Evolutionary conservation across 2,113 vertebrate genomes (phyloP).

Genomic region (Poeciliopsis prolifica): DNA sequence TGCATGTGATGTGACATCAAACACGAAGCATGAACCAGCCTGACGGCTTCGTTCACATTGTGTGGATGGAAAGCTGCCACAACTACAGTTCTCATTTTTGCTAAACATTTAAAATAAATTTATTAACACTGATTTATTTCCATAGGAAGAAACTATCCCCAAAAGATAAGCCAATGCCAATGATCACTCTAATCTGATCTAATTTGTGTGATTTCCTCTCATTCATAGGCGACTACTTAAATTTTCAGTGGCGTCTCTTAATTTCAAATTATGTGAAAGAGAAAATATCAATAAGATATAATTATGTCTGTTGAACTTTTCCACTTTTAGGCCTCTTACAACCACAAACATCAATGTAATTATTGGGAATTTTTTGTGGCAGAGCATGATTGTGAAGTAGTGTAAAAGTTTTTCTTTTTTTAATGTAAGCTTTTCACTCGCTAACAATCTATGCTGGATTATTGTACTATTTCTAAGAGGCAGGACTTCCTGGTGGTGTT

Average conservation of each 20-base stretch:
- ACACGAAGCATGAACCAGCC: conserved; percentile 58
- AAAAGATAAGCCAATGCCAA: neutral
- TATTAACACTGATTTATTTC: neutral
- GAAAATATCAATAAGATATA: neutral
- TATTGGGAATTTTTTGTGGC: no score
- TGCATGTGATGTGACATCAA: conserved; percentile 38
- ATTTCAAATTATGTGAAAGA: neutral
- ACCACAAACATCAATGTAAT: neutral
- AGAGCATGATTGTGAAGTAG: no score
- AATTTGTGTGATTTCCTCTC: conserved; percentile 2
- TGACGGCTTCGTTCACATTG: conserved; percentile 35
- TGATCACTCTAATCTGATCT: neutral
- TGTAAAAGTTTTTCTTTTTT: no score
- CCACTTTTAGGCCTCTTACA: neutral
- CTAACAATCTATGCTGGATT: neutral
- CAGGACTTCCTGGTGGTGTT: neutral
- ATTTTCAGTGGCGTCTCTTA: neutral
- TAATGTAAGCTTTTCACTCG: no score
- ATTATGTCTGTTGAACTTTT: neutral
- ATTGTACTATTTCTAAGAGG: neutral
- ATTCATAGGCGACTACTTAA: neutral
- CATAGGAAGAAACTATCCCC: neutral
- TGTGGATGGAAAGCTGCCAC: conserved; percentile 31
- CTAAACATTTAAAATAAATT: conserved; percentile 12
- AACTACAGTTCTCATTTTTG: neutral